A percentile compares a stretch with the other conserved stretches of the same genome.
Evolutionary conservation across 2,888 invertebrate genomes (phyloP).

Genomic region (Lamproptera curius): DNA sequence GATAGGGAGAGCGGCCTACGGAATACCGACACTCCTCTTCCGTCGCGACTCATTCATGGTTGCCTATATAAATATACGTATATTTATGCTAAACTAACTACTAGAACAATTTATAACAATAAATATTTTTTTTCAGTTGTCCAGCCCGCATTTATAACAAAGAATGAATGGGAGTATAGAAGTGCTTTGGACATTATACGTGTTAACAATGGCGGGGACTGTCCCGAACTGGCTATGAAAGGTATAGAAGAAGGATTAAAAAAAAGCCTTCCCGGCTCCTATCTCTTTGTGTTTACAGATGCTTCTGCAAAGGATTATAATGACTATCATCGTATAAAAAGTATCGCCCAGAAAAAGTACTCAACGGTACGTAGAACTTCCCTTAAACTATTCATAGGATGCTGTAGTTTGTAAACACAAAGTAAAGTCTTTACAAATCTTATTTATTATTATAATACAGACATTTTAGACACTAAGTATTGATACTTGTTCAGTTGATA

Average conservation of each 20-base stretch:
- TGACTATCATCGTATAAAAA: slow-evolving; percentile 35
- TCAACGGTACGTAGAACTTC: slow-evolving; percentile 9
- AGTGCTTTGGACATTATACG: slow-evolving; percentile 28
- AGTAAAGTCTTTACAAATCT: no score
- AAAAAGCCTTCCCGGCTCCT: slow-evolving; percentile 42
- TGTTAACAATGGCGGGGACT: slow-evolving; percentile 39
- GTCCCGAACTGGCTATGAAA: slow-evolving; percentile 48
- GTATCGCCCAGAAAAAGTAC: slow-evolving; percentile 39
- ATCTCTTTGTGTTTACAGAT: slow-evolving; percentile 58
- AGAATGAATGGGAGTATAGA: slow-evolving; percentile 36
- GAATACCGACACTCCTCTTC: no score
- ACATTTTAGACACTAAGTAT: no score
- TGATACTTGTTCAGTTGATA: no score
- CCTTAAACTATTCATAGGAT: no score
- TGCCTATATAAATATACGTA: no score
- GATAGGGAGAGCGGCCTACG: no score
- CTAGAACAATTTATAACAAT: no score
- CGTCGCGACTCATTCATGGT: no score
- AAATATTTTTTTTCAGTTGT: slow-evolving; percentile 30
- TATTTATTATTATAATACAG: no score
- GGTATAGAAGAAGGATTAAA: slow-evolving; percentile 47
- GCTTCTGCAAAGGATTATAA: slow-evolving; percentile 46
- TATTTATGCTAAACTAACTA: no score
- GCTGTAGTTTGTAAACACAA: no score
- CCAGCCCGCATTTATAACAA: slow-evolving; percentile 33